Evolutionary conservation across 2,113 vertebrate species (phyloP), one percentile per base, ranked within the genome.

Genomic region (Alligator mississippiensis): DNA sequence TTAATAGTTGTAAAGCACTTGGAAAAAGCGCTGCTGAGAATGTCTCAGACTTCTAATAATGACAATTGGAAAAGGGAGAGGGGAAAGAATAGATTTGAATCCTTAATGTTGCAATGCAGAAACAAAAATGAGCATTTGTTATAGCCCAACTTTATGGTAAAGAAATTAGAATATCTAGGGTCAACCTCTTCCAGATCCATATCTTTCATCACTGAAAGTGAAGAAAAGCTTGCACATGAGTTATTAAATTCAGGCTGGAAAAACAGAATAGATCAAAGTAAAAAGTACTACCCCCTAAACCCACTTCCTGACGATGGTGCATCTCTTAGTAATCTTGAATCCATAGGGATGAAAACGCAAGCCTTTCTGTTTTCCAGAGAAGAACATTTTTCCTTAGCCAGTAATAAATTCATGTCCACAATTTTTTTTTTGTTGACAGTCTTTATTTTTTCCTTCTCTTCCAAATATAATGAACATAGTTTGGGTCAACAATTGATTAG

Each of bases 281-380:
- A 82, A 81, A 1, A 78, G 2, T 1, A 0, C 38, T 89, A 5
- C 4, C 10, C 6, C 77, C 64, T 90, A 54, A 82, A 70, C n/a
- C 92, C 82, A 62, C 88, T 78, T 30, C 30, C n/a, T 18, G 28
- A 34, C 14, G 58, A 78, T n/a, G 58, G 72, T 9, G 79, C 27
- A 5, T 90, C 91, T 90, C 88, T 62, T 78, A 91, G 80, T 6
- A 19, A 82, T 81, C 95, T 97, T 88, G 91, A 93, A 93, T 96
- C 79, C 89, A 87, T 94, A 94, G 93, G 81, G 84, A 92, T 90
- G 95, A 92, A 77, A 95, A 93, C 84, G 58, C 3, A 94, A 95
- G 94, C 90, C 82, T 87, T 85, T 94, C 74, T 94, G 54, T 94
- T 94, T 96, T 94, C 38, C 72, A 96, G 90, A 93, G 94, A 94